Evolutionary conservation across 2,797 vertebrate species (phyloP).

Genomic region (Ispidina lecontei): DNA sequence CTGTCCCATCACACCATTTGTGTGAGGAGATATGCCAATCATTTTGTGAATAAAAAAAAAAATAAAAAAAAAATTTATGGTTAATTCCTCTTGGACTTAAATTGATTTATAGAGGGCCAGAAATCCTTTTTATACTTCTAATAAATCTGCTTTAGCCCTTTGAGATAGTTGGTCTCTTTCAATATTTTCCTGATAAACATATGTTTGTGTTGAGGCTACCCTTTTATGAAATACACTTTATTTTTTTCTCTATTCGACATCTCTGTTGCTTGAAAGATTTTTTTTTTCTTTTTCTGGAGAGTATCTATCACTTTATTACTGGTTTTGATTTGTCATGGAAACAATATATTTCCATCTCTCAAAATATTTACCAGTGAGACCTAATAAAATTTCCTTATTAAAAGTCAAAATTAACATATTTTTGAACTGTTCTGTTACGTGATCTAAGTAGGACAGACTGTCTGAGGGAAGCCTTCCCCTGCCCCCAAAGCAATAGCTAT

Average conservation of each 20-base stretch:
- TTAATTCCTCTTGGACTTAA: not conserved
- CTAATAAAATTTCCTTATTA: not conserved
- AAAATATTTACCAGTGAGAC: not conserved
- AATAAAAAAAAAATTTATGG: not conserved
- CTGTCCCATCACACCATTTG: not conserved
- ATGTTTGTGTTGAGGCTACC: not conserved
- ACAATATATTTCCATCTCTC: not conserved
- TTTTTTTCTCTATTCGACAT: not conserved
- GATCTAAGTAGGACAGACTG: not conserved
- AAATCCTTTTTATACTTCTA: not conserved
- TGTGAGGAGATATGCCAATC: not conserved
- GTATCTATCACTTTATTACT: not conserved
- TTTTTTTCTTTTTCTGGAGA: not conserved
- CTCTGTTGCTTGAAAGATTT: not conserved
- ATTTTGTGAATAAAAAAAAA: not conserved
- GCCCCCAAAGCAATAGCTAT: not conserved
- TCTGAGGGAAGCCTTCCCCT: not conserved
- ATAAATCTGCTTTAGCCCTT: not conserved
- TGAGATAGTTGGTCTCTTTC: not conserved
- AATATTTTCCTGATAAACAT: not conserved
- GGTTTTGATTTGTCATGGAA: not conserved
- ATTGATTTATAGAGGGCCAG: not conserved
- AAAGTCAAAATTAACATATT: not conserved
- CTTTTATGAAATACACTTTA: not conserved
- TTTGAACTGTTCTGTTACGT: not conserved